These are phyloP conservation scores for Parelbella ahira DNA, from an alignment of 2,888 invertebrate genomes.

Conservation along the genomic window DNA sequence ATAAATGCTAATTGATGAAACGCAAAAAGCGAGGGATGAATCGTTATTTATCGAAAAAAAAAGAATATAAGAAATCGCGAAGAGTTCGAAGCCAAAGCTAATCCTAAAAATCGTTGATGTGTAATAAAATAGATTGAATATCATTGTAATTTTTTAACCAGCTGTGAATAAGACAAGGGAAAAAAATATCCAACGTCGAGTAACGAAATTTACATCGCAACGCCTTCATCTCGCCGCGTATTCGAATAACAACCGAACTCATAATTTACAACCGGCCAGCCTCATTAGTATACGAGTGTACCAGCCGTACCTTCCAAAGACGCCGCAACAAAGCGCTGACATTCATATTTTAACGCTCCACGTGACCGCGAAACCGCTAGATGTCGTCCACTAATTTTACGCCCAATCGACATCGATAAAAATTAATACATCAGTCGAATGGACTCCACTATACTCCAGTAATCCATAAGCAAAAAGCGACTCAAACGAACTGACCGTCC, in stretches of 20 bases:
- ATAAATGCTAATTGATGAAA: constrained; percentile 8
- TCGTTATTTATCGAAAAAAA: too few relatives aligned
- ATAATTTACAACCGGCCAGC: constrained; percentile 56
- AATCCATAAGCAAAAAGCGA: constrained; percentile 55
- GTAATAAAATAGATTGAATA: constrained; percentile 27
- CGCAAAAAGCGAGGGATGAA: too few relatives aligned
- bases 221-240: constrained; percentile 69
- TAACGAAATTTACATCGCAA: constrained; percentile 57
- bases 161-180: constrained; percentile 36
- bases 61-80: too few relatives aligned
- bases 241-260: constrained; percentile 58
- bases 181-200: constrained; percentile 49
- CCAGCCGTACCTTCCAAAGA: constrained; percentile 53
- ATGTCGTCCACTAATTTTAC: constrained; percentile 69
- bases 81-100: too few relatives aligned
- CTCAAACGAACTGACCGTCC: constrained; percentile 40
- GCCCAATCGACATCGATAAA: constrained; percentile 70
- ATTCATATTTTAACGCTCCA: constrained; percentile 71
- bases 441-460: constrained; percentile 31
- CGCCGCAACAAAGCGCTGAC: constrained; percentile 63
- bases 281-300: constrained; percentile 68
- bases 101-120: constrained; percentile 7
- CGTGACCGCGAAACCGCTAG: constrained; percentile 65
- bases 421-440: constrained; percentile 69
- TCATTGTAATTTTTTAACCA: constrained; percentile 33